A percentile compares a stretch with the other conserved stretches of the same genome.
These are phyloP conservation scores for Melanitta fusca DNA, from an alignment of 2,797 vertebrate species.

Conservation along the genomic window DNA sequence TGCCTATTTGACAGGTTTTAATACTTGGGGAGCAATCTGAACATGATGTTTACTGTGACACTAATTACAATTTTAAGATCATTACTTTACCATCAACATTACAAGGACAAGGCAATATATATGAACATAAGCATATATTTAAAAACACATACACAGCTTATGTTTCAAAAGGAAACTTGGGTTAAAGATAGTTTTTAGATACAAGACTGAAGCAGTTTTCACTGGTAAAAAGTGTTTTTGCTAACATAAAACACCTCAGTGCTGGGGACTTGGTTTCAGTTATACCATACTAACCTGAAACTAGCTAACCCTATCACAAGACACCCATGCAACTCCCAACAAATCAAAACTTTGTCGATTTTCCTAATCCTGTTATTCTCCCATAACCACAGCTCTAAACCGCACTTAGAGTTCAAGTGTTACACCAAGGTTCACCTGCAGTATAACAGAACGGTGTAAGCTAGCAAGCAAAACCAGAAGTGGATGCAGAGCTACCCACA, in stretches of 20 bases:
- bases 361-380: not conserved
- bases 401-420: not conserved
- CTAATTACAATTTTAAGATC: not conserved
- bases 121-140: not conserved
- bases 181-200: not conserved
- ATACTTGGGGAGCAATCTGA: not conserved
- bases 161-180: not conserved
- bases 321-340: not conserved
- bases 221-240: not conserved
- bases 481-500: not conserved
- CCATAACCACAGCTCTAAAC: not conserved
- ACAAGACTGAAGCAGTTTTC: not conserved
- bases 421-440: not conserved
- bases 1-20: rapidly evolving
- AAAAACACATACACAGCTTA: rapidly evolving
- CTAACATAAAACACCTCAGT: not conserved
- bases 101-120: not conserved
- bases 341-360: not conserved
- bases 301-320: not conserved
- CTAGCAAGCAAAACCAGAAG: not conserved
- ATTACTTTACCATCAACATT: not conserved
- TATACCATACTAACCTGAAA: not conserved
- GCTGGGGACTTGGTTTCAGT: not conserved
- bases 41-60: not conserved
- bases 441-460: not conserved